These are phyloP conservation scores for Anorthoa munda DNA, from an alignment of 2,888 invertebrate genomes.

Conservation along the genomic window DNA sequence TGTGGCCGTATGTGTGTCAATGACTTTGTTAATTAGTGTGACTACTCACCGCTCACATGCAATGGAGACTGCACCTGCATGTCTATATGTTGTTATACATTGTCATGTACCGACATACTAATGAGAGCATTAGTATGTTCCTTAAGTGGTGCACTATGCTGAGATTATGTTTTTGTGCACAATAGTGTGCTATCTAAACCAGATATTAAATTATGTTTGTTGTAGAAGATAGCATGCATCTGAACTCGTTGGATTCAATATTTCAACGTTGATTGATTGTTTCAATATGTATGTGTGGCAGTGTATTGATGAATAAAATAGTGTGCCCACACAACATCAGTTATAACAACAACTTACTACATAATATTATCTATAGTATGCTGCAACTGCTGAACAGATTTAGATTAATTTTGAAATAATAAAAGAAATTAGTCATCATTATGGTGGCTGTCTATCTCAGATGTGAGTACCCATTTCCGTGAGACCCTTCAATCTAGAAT, in stretches of 20 bases:
- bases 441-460: not conserved
- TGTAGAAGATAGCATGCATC: not conserved
- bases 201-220: not conserved
- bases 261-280: not conserved
- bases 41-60: conserved; percentile 5
- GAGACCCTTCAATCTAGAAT: not conserved
- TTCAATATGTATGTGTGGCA: not conserved
- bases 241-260: not conserved
- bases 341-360: not conserved
- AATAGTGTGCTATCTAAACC: not conserved
- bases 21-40: conserved; percentile 70
- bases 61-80: not conserved
- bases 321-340: not conserved
- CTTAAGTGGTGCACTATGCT: not conserved
- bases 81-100: not conserved
- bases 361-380: not conserved
- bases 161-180: not conserved
- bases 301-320: not conserved
- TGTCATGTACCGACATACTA: not conserved
- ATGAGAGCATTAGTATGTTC: not conserved
- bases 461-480: too few relatives aligned
- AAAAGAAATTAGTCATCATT: not conserved
- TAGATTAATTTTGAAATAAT: not conserved
- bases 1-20: conserved; percentile 67
- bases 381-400: not conserved